Evolutionary conservation across 2,113 vertebrate genomes (phyloP), one percentile per base, ranked within the genome.

Genomic region (Crocuta crocuta): DNA sequence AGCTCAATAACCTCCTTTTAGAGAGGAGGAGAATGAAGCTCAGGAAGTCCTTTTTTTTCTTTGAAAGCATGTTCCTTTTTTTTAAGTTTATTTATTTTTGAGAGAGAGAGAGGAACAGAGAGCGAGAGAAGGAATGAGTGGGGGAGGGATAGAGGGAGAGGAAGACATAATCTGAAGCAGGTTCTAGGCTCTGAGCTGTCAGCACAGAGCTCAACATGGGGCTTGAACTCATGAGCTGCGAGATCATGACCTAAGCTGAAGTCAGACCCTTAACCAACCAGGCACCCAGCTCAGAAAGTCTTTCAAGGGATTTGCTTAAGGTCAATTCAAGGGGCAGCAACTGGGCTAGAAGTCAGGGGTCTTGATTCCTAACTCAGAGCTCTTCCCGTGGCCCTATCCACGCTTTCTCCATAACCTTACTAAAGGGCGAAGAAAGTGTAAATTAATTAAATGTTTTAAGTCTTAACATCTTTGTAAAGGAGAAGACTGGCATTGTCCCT

Each of bases 301-400:
- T 68, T 76, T 95, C 28, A 48, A 90, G 19, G 28, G n/a, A 89
- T 89, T 65, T 95, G 43, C 63, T 95, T 66, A 92, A 96, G 43
- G 39, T 45, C 76, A 66, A 58, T 43, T 68, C 0, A 45, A 90
- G 82, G 39, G 81, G 86, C 53, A 89, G 82, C 35, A 39, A 35
- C 48, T 92, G 53, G 35, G 81, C 33, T 66, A 81, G 55, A 88
- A 94, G 48, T 86, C 61, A 76, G 26, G 43, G 61, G 13, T 95
- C 48, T 63, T 61, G 87, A 71, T 23, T 89, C 17, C 39, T 87
- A 68, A 45, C 31, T 39, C 33, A 35, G 55, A 91, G 48, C 31
- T 76, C 55, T 88, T 83, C 13, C 43, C 9, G 24, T 19, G 55
- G 80, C 1, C 58, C 8, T 21, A 53, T 19, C 8, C 73, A 65